A percentile compares a stretch with the other conserved stretches of the same genome.
phyloP scores from a whole-genome alignment of 1,140 invertebrate species.

The Drosophila virilis region DNA sequence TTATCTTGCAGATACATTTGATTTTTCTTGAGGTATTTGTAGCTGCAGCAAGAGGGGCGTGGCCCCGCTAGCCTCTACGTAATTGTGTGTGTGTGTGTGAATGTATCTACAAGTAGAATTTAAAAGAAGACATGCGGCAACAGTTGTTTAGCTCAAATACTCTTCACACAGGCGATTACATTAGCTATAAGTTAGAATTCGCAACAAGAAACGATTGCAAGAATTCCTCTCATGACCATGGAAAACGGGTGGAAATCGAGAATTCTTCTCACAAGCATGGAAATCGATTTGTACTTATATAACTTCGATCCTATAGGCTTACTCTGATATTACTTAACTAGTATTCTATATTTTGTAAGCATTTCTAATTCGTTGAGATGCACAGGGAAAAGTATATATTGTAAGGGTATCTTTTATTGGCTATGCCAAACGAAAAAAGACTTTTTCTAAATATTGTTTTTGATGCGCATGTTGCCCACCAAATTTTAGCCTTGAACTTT shows the following conservation, averaged over 20 bases:
- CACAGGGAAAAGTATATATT: too few relatives aligned
- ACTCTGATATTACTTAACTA: too few relatives aligned
- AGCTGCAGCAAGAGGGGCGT: not conserved
- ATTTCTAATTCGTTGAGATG: too few relatives aligned
- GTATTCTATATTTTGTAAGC: too few relatives aligned
- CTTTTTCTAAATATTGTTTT: conserved; percentile 26
- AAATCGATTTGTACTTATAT: too few relatives aligned
- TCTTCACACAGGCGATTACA: not conserved
- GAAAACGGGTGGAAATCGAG: not conserved
- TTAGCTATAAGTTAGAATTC: not conserved
- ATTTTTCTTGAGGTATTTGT: conserved; percentile 32
- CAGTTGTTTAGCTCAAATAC: conserved; percentile 34
- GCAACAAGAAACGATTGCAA: not conserved
- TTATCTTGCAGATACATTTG: conserved; percentile 48
- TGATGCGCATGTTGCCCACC: conserved; percentile 62
- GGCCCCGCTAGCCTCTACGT: not conserved
- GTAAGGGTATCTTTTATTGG: conserved; percentile 10
- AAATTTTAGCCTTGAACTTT: conserved; percentile 76
- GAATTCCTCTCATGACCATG: not conserved
- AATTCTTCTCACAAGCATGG: too few relatives aligned
- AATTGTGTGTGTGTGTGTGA: conserved; percentile 9
- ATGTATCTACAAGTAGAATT: conserved; percentile 66
- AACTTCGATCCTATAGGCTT: too few relatives aligned
- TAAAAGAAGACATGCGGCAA: conserved; percentile 52
- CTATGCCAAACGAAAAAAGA: not conserved